phyloP scores from a whole-genome alignment of 2,888 invertebrate genomes.

The Harpagoxenus sublaevis region DNA sequence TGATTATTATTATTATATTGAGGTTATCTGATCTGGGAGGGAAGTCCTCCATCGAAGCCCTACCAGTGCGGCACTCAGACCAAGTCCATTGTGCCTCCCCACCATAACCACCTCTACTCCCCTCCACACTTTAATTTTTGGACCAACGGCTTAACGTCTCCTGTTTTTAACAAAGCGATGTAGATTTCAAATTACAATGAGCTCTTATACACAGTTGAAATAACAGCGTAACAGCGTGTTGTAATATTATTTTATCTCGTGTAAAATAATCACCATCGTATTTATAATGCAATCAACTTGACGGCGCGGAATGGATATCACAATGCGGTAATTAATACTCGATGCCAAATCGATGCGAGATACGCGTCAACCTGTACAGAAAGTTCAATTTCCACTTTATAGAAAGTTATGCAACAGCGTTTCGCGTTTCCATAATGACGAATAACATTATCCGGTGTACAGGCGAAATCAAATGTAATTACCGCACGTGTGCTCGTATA shows the following conservation, averaged over 20 bases:
- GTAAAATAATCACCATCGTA: slow-evolving; percentile 45
- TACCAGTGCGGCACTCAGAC: no score
- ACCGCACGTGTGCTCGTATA: neutral
- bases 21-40: no score
- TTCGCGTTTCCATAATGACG: slow-evolving; percentile 46
- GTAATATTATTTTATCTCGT: slow-evolving; percentile 16
- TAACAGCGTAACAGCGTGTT: slow-evolving; percentile 21
- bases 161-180: neutral
- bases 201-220: neutral
- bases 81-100: no score
- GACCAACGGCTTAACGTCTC: no score
- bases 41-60: no score
- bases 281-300: slow-evolving; percentile 48
- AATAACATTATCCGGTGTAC: slow-evolving; percentile 42
- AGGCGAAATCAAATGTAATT: slow-evolving; percentile 46
- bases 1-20: no score
- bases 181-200: slow-evolving; percentile 21
- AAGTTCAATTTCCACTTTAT: slow-evolving; percentile 55
- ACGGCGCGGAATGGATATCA: slow-evolving; percentile 47
- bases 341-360: slow-evolving; percentile 40
- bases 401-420: slow-evolving; percentile 46
- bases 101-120: no score
- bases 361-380: slow-evolving; percentile 47
- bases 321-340: slow-evolving; percentile 51
- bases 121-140: no score